Base-by-base conservation (phyloP, 2,113 vertebrate species). In the Amphiprion ocellaris region DNA sequence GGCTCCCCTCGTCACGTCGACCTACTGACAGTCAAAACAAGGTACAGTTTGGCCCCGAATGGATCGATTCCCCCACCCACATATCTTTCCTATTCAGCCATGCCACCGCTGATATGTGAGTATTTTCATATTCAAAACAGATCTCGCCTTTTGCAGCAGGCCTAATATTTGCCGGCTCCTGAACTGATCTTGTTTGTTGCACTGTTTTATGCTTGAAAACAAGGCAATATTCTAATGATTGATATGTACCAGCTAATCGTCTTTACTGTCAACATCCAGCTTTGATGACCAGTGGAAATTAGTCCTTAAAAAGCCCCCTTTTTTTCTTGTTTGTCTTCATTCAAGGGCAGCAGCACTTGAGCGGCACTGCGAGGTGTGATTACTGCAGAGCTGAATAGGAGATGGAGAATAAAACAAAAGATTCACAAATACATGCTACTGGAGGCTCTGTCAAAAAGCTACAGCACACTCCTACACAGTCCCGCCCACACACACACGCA, bases 391-490 rank as follows among this genome's bases (percentile, higher is more conserved):
- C 88, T 83, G 75, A 87, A 87, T 68, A 84, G 79, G 61, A 87
- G 89, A 83, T 68, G 84, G 74, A 77, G 82, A 90, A 77, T 80
- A 88, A 89, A 92, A 92, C 88, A 92, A 93, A 93, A 89, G 89
- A 92, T 83, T 83, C 87, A 82, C 88, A 89, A 93, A 93, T 87
- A 90, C 81, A 82, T 54, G 74, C 86, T 82, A 91, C 90, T 92
- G 89, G 90, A 93, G 90, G 92, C 90, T 84, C 90, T 91, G 90
- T 93, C 88, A 85, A 91, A 89, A 93, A 93, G 90, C 90, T 87
- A 89, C 76, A 47, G 90, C 81, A 83, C 81, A 89, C 92, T 87
- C 92, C 92, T 87, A 92, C 92, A 87, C 92, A 77, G 23, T 69
- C 54, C 89, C 78, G 82, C 87, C 90, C 87, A 91, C 90, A 75